phyloP scores from a whole-genome alignment of 2,113 vertebrate species.

The Anarhynchus alexandrinus region DNA sequence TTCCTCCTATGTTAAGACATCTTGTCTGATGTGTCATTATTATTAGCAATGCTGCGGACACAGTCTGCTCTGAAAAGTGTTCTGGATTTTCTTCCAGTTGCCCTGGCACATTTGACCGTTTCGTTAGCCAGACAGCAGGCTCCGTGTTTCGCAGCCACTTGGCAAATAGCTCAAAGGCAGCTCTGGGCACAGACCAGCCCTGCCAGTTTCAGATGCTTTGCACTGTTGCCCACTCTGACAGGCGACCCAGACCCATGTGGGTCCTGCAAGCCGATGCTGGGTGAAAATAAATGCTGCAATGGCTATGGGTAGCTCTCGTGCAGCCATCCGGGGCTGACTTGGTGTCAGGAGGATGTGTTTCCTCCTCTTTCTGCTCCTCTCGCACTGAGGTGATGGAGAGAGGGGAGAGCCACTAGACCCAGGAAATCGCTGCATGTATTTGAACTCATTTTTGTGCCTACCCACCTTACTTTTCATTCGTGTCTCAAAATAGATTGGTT shows the following conservation, averaged over 20 bases:
- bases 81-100: neutral
- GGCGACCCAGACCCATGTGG: neutral
- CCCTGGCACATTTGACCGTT: neutral
- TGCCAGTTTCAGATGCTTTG: neutral
- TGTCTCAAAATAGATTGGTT: neutral
- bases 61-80: neutral
- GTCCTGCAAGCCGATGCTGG: neutral
- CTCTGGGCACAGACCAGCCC: neutral
- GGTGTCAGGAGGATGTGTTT: rapidly evolving
- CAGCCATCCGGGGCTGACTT: too few species aligned
- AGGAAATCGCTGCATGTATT: neutral
- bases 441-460: neutral
- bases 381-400: rapidly evolving
- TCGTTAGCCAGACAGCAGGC: neutral
- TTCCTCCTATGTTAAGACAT: neutral
- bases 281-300: neutral
- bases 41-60: neutral
- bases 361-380: neutral
- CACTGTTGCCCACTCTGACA: neutral
- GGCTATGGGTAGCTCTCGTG: neutral
- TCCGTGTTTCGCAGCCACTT: neutral
- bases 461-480: neutral
- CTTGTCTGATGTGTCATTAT: neutral
- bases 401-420: neutral
- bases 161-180: neutral